Base-by-base conservation (phyloP, 2,888 invertebrate genomes). In the Unio pictorum region DNA sequence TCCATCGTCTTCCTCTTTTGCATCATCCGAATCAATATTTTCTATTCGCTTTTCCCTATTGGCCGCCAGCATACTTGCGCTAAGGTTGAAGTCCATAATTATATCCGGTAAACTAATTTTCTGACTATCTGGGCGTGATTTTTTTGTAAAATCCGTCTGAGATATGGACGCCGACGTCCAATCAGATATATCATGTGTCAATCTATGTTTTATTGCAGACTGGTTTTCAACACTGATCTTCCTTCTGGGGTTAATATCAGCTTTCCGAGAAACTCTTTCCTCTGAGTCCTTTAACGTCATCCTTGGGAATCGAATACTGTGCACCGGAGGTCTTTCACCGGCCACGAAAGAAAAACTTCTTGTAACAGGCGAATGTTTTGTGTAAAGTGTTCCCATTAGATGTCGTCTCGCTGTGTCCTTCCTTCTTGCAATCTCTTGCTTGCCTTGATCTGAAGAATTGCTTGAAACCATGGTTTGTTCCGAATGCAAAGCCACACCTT, bases 71-170 rank as follows among this genome's bases (percentile, higher is more conserved):
- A 60, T 59, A 45, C 60, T 73, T 23, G 73, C 63, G 64, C 74
- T 74, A 18, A 68, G 23, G 61, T 80, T 78, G 34, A 81, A 73
- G 61, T 79, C 79, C 72, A 76, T 75, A 4, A 76, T 81, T 26
- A 81, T 75, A 63, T 77, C 81, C 3, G 79, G 81, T 57, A 81
- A 65, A 68, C 69, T 79, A 20, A 81, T 55, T 56, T 73, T 76
- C 30, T 68, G 69, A 58, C 68, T 69, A n/a, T 61, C 59, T 17
- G 72, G 65, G 45, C 11, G 15, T 45, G 45, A 45, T 45, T 45
- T 45, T 3, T 45, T 45, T 15, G 45, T 45, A 3, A 15, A 11
- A 45, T 45, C 45, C 45, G 45, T 45, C 45, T 45, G 45, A 45
- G 45, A 45, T 45, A 45, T 45, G 45, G 45, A 45, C 45, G 45